phyloP scores from a whole-genome alignment of 1,140 invertebrate species.

The Oscheius sp. region DNA sequence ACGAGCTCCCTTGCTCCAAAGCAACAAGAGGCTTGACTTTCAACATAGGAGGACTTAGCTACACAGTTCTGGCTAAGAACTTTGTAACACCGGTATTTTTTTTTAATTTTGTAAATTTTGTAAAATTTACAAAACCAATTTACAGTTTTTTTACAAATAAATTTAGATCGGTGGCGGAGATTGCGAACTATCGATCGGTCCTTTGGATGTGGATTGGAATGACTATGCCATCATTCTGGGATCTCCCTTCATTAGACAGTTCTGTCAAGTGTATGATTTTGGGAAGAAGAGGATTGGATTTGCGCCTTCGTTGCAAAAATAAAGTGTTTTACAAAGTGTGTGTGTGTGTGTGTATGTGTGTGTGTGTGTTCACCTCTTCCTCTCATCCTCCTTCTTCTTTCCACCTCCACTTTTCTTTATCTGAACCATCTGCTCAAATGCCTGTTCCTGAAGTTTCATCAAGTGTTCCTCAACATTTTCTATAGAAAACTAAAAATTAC shows the following conservation, averaged over 20 bases:
- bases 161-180: neutral
- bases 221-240: neutral
- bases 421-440: too few relatives aligned
- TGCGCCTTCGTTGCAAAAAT: neutral
- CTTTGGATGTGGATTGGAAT: neutral
- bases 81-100: neutral
- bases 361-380: too few relatives aligned
- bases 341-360: too few relatives aligned
- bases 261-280: neutral
- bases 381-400: too few relatives aligned
- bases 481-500: too few relatives aligned
- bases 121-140: too few relatives aligned
- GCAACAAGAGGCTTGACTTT: neutral
- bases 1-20: neutral
- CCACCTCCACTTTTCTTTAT: too few relatives aligned
- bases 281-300: neutral
- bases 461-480: too few relatives aligned
- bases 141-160: too few relatives aligned
- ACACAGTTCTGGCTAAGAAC: neutral
- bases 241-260: neutral
- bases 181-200: neutral
- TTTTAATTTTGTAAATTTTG: neutral
- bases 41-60: neutral
- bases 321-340: too few relatives aligned
- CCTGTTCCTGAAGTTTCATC: too few relatives aligned